Percentiles rank a stretch among this genome's conserved stretches.
These are phyloP conservation scores for Heterotis niloticus DNA, from an alignment of 2,113 vertebrate species.

Conservation along the genomic window DNA sequence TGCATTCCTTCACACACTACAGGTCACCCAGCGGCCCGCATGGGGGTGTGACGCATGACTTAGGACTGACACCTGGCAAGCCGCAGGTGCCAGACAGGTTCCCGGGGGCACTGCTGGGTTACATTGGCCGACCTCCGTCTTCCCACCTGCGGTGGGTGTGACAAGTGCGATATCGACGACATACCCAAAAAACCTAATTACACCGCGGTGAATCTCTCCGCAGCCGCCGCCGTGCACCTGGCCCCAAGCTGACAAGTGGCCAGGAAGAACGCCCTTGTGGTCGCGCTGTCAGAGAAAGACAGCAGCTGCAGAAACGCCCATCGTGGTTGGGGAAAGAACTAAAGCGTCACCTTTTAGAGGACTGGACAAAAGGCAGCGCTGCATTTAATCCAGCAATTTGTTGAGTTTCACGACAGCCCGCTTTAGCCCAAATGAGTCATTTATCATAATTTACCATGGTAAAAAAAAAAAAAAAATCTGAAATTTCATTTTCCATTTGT, in stretches of 20 bases:
- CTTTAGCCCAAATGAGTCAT: no score
- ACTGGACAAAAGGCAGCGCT: not conserved
- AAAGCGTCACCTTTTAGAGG: not conserved
- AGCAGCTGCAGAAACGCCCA: not conserved
- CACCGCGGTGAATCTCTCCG: not conserved
- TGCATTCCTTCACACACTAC: not conserved
- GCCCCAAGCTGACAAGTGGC: not conserved
- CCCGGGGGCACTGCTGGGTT: not conserved
- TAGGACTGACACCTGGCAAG: constrained; percentile 10
- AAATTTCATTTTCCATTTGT: no score
- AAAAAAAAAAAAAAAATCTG: no score
- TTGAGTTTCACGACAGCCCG: no score
- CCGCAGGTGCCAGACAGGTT: constrained; percentile 17
- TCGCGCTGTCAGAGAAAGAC: not conserved
- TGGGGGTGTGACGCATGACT: not conserved
- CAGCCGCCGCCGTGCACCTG: no score
- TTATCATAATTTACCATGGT: no score
- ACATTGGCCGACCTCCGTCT: not conserved
- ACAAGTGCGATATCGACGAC: not conserved
- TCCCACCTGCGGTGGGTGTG: not conserved
- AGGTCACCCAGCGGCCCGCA: not conserved
- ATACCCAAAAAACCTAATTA: not conserved
- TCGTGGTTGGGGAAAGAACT: not conserved
- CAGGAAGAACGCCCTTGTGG: not conserved
- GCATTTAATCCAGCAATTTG: no score